A percentile compares a stretch with the other conserved stretches of the same genome.
These are phyloP conservation scores for Eupithecia insigniata DNA, from an alignment of 2,888 invertebrate species.

Conservation along the genomic window DNA sequence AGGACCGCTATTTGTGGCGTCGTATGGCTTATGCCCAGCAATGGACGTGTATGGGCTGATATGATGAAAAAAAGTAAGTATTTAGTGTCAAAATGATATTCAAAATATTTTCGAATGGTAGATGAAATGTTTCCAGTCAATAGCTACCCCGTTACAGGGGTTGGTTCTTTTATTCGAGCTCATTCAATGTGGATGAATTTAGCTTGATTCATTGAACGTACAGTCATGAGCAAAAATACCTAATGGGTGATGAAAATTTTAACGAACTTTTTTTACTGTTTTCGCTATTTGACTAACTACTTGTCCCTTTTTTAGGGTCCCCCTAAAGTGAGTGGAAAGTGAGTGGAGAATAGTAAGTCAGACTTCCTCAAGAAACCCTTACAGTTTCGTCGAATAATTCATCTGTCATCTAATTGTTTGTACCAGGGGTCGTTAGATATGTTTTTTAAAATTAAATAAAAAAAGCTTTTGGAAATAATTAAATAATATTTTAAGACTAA, in stretches of 20 bases:
- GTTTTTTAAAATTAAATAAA: no score
- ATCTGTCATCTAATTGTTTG: neutral
- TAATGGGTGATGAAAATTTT: neutral
- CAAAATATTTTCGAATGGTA: neutral
- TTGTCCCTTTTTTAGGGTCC: neutral
- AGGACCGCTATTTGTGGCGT: no score
- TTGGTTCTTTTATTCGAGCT: constrained; percentile 1
- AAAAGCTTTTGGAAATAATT: no score
- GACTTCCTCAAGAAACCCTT: neutral
- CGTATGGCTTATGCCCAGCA: no score
- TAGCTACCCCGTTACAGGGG: neutral
- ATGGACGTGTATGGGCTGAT: no score
- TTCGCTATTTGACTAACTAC: neutral
- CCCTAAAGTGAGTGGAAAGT: no score
- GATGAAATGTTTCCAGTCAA: neutral
- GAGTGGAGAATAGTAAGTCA: no score
- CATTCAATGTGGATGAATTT: constrained; percentile 5
- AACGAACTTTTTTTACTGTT: neutral
- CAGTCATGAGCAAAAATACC: neutral
- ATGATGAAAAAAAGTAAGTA: no score
- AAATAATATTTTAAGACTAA: no score
- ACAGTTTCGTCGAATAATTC: no score
- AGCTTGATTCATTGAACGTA: neutral
- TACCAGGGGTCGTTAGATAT: no score
- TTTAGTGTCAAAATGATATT: no score